A percentile compares a stretch with the other conserved stretches of the same genome.
Evolutionary conservation across 2,888 invertebrate genomes (phyloP).

Genomic region (Temnothorax rugatulus): DNA sequence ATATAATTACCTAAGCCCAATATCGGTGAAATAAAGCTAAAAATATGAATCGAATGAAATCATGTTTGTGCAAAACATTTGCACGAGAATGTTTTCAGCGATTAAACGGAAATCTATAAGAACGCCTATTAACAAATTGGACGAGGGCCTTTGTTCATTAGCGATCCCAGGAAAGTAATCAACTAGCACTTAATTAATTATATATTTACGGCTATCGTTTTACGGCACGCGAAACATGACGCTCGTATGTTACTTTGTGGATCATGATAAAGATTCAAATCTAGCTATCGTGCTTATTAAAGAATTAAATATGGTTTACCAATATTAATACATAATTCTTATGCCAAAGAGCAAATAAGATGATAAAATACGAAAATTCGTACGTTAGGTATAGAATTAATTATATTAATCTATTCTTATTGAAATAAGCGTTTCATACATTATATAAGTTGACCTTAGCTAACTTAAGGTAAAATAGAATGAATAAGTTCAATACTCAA

Average conservation of each 20-base stretch:
- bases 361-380: background rate
- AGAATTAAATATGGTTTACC: conserved; percentile 7
- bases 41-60: background rate
- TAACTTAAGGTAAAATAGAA: background rate
- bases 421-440: background rate
- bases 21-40: background rate
- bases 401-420: background rate
- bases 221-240: conserved; percentile 4
- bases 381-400: background rate
- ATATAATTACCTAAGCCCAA: background rate
- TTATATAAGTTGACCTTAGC: background rate
- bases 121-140: conserved; percentile 31
- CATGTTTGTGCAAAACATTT: background rate
- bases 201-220: conserved; percentile 37
- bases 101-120: conserved; percentile 16
- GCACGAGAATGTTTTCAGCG: background rate
- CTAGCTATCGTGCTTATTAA: background rate
- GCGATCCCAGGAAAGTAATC: conserved; percentile 25
- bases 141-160: background rate
- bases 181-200: conserved; percentile 39
- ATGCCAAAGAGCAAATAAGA: background rate
- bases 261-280: conserved; percentile 29
- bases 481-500: background rate
- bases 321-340: background rate
- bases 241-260: conserved; percentile 16